A percentile compares a stretch with the other conserved stretches of the same genome.
Evolutionary conservation across 2,888 invertebrate species (phyloP).

Genomic region (Catocala fraxini): DNA sequence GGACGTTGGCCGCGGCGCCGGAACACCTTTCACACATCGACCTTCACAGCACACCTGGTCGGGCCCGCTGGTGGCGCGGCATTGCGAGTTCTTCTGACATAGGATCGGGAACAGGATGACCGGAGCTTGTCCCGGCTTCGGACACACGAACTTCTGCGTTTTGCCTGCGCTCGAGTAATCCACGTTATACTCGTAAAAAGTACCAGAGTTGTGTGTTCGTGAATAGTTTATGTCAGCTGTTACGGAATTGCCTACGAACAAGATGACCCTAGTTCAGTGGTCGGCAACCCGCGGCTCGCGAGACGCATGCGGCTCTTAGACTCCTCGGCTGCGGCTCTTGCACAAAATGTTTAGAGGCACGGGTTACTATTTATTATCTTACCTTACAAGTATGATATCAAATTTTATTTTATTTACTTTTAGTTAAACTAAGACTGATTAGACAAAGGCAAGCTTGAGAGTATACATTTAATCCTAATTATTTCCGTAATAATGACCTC

Average conservation of each 20-base stretch:
- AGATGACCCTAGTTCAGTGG: constrained; percentile 58
- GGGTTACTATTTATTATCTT: too few relatives aligned
- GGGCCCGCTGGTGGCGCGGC: constrained; percentile 75
- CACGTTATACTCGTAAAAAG: constrained; percentile 59
- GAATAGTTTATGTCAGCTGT: constrained; percentile 64
- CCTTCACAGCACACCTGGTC: constrained; percentile 84
- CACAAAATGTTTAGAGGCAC: too few relatives aligned
- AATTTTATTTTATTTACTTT: too few relatives aligned
- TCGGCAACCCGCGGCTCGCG: too few relatives aligned
- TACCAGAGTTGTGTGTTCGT: constrained; percentile 56
- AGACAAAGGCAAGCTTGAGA: too few relatives aligned
- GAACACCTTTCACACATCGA: constrained; percentile 88
- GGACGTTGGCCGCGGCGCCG: constrained; percentile 86
- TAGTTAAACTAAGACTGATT: too few relatives aligned
- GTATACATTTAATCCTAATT: too few relatives aligned
- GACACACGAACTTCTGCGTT: constrained; percentile 77
- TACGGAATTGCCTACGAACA: constrained; percentile 65
- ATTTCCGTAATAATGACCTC: too few relatives aligned
- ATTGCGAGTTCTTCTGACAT: constrained; percentile 81
- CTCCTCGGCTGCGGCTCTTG: too few relatives aligned
- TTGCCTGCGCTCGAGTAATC: constrained; percentile 75
- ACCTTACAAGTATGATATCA: too few relatives aligned
- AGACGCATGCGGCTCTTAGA: too few relatives aligned
- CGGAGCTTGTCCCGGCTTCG: constrained; percentile 72
- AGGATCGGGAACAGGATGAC: constrained; percentile 78